phyloP scores from a whole-genome alignment of 2,888 invertebrate species.

The Gryllus longicercus region DNA sequence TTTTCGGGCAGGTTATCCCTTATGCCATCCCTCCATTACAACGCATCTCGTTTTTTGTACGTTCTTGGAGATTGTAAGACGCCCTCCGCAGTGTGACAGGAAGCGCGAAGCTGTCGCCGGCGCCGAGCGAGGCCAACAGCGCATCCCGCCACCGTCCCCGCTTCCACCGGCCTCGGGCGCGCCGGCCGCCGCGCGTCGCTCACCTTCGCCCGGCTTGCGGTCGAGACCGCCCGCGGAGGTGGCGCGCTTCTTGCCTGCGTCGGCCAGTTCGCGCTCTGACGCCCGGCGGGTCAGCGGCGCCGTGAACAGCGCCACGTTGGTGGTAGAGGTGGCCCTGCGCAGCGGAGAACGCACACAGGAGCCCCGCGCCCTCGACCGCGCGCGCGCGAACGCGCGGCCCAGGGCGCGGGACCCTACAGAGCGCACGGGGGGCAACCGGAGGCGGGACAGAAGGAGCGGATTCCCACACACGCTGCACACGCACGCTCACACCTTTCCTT shows the following conservation, averaged over 20 bases:
- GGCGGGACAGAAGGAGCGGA: conserved; percentile 55
- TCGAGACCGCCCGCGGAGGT: conserved; percentile 70
- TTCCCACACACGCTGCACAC: too few relatives aligned
- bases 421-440: conserved; percentile 74
- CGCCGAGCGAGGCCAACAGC: not conserved
- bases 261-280: conserved; percentile 77
- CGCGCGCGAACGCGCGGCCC: conserved; percentile 53
- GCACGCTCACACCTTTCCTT: too few relatives aligned
- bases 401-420: conserved; percentile 55
- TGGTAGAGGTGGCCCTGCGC: conserved; percentile 79
- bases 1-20: too few relatives aligned
- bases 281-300: conserved; percentile 73
- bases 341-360: conserved; percentile 33
- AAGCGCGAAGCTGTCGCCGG: not conserved
- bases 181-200: conserved; percentile 26
- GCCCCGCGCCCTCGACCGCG: not conserved
- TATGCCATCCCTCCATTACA: too few relatives aligned
- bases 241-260: conserved; percentile 70
- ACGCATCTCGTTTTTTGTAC: too few relatives aligned
- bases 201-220: conserved; percentile 55
- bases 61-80: too few relatives aligned
- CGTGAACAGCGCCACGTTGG: conserved; percentile 73
- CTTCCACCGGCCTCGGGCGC: not conserved
- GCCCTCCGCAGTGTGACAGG: not conserved
- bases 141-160: conserved; percentile 20